phyloP scores from a whole-genome alignment of 2,888 invertebrate genomes.

The Syrista parreyssii region DNA sequence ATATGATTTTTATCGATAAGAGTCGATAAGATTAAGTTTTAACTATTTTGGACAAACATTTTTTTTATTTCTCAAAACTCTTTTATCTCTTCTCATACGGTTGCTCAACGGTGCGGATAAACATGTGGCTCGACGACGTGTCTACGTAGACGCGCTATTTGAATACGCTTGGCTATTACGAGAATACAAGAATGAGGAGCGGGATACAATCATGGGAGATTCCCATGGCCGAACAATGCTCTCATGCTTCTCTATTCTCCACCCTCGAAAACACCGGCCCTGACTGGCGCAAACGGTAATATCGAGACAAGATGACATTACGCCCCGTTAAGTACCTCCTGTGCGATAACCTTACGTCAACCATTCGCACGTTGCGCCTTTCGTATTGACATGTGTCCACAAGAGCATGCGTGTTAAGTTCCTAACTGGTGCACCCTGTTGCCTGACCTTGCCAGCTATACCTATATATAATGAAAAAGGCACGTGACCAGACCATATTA shows the following conservation, averaged over 20 bases:
- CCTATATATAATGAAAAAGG: background rate
- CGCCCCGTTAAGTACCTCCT: conserved; percentile 18
- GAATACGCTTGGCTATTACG: conserved; percentile 58
- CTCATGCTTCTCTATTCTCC: conserved; percentile 24
- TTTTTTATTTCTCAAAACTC: no score
- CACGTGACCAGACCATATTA: background rate
- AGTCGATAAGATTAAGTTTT: background rate
- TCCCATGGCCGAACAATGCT: conserved; percentile 62
- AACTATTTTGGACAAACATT: no score
- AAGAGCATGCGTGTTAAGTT: background rate
- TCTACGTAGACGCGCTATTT: conserved; percentile 40
- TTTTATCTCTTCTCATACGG: conserved; percentile 9
- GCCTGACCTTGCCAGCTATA: background rate
- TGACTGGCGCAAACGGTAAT: conserved; percentile 50
- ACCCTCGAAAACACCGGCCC: conserved; percentile 29
- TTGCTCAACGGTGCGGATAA: conserved; percentile 55
- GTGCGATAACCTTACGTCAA: conserved; percentile 5
- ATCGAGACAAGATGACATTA: conserved; percentile 45
- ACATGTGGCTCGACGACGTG: conserved; percentile 36
- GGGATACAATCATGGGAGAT: conserved; percentile 63
- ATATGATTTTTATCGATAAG: background rate
- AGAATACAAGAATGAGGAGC: conserved; percentile 59
- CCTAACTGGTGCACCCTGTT: background rate
- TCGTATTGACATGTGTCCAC: background rate
- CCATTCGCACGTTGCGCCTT: background rate